Evolutionary conservation across 2,113 vertebrate genomes (phyloP).

Genomic region (Istiophorus platypterus): DNA sequence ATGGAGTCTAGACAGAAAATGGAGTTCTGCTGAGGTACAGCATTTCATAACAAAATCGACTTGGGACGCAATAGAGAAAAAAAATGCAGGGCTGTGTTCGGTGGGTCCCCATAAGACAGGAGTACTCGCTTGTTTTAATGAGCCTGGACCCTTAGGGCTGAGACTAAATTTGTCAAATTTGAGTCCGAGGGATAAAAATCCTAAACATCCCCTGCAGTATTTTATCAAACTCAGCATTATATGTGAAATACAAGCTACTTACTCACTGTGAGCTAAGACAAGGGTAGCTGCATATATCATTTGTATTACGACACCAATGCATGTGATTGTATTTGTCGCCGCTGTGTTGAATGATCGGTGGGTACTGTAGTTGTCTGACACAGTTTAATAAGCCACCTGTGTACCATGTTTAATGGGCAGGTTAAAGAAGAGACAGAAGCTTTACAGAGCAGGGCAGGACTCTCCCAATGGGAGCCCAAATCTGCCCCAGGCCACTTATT

Average conservation of each 20-base stretch:
- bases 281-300: conserved; percentile 35
- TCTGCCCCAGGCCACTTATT: conserved; percentile 79
- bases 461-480: conserved; percentile 74
- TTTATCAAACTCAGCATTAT: conserved; percentile 58
- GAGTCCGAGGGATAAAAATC: conserved; percentile 65
- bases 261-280: neutral
- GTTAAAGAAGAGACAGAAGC: conserved; percentile 80
- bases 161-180: conserved; percentile 72
- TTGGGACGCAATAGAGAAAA: conserved; percentile 13
- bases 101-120: conserved; percentile 38
- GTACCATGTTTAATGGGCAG: conserved; percentile 82
- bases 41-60: conserved; percentile 17
- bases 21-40: conserved; percentile 43
- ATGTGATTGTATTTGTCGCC: conserved; percentile 59
- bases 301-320: conserved; percentile 23
- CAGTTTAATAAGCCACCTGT: conserved; percentile 85
- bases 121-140: conserved; percentile 66
- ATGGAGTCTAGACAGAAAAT: conserved; percentile 4
- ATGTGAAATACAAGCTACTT: conserved; percentile 13
- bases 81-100: conserved; percentile 44
- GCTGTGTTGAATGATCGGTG: conserved; percentile 61
- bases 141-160: conserved; percentile 41
- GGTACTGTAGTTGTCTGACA: conserved; percentile 60
- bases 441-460: conserved; percentile 75
- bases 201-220: conserved; percentile 58